Evolutionary conservation across 2,113 vertebrate genomes (phyloP).

Genomic region (Trichomycterus rosablanca): DNA sequence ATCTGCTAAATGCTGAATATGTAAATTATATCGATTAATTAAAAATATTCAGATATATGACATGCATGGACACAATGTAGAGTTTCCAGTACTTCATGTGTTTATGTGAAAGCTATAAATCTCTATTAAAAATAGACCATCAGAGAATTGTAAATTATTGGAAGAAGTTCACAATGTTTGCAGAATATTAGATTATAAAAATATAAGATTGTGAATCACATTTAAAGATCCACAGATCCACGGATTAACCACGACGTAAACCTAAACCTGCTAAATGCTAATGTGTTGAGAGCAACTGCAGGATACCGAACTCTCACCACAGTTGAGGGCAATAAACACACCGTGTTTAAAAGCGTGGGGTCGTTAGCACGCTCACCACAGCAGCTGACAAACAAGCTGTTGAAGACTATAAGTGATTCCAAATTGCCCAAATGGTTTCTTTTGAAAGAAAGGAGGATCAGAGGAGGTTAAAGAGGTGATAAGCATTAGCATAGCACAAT

Average conservation of each 20-base stretch:
- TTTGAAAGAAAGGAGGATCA: constrained; percentile 10
- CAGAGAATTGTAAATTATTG: too few species aligned
- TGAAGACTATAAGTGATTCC: neutral
- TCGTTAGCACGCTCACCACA: constrained; percentile 10
- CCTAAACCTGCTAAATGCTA: neutral
- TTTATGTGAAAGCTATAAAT: too few species aligned
- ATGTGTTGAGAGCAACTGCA: neutral
- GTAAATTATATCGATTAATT: too few species aligned
- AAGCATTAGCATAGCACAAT: neutral
- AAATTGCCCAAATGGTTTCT: constrained; percentile 17
- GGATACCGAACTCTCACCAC: neutral
- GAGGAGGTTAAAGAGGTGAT: neutral
- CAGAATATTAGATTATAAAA: too few species aligned
- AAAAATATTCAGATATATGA: too few species aligned
- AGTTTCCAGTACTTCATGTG: too few species aligned
- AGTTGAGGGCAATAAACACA: constrained; percentile 17
- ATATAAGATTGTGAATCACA: too few species aligned
- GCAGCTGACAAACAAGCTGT: constrained; percentile 7
- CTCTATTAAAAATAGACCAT: too few species aligned
- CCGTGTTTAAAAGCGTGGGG: neutral
- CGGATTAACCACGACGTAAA: too few species aligned
- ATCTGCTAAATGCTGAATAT: too few species aligned
- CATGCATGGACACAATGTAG: too few species aligned
- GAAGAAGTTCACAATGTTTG: too few species aligned
- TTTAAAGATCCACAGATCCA: neutral